These are phyloP conservation scores for Tamias sibiricus DNA, from an alignment of 2,113 vertebrate species.

Conservation along the genomic window DNA sequence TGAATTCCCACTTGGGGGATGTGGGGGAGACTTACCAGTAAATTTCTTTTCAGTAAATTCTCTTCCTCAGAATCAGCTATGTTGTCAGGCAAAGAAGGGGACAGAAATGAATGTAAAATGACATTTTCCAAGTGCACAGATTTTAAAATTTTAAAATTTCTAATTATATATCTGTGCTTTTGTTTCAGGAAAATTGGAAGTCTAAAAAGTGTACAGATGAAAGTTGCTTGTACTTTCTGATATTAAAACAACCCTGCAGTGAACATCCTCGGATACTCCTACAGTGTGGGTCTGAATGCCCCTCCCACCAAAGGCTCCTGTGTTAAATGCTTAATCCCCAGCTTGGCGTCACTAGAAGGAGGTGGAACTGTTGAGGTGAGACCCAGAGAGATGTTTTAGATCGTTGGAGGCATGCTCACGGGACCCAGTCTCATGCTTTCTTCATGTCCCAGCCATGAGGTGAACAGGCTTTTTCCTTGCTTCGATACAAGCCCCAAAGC, in stretches of 20 bases:
- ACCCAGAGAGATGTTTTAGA: no score
- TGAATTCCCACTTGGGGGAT: no score
- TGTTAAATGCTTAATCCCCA: no score
- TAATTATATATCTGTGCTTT: background rate
- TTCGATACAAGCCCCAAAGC: background rate
- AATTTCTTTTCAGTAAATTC: background rate
- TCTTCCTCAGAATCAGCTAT: background rate
- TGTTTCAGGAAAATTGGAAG: background rate
- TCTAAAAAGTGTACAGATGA: background rate
- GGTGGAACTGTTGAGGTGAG: no score
- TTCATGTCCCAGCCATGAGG: background rate
- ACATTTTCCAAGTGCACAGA: background rate
- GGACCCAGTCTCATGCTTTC: background rate
- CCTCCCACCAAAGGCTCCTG: no score
- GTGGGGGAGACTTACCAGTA: no score
- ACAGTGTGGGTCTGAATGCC: background rate
- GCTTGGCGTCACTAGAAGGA: no score
- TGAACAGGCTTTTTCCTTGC: background rate
- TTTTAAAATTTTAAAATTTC: background rate
- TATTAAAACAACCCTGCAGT: background rate
- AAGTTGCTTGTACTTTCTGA: background rate
- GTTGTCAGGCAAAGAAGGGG: background rate
- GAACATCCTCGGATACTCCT: background rate
- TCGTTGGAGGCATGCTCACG: background rate
- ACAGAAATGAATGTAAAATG: background rate